Evolutionary conservation across 2,797 vertebrate species (phyloP).

Genomic region (Pseudotriccus pelzelni): DNA sequence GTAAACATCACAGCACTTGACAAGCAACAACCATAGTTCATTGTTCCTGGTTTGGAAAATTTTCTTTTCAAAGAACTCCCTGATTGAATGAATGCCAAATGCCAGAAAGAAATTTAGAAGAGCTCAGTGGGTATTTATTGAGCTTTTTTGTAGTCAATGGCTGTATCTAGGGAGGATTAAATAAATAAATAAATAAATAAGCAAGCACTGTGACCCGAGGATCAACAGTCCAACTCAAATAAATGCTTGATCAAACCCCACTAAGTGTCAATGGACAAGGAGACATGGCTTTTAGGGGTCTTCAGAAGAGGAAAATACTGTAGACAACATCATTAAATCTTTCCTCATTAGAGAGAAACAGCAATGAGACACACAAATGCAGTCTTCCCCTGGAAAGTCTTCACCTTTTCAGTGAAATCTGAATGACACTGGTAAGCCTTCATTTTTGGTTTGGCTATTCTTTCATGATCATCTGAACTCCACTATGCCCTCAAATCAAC

Average conservation of each 20-base stretch:
- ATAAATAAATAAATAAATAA: neutral
- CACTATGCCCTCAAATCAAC: neutral
- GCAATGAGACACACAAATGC: neutral
- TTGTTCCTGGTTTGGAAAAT: neutral
- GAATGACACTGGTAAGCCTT: neutral
- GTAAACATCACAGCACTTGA: neutral
- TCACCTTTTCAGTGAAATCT: neutral
- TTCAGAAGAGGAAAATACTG: neutral
- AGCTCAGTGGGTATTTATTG: neutral
- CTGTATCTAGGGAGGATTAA: neutral
- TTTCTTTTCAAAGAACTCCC: neutral
- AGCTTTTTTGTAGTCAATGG: neutral
- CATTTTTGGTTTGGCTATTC: neutral
- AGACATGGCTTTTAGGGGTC: neutral
- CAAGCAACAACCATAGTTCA: neutral
- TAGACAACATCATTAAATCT: neutral
- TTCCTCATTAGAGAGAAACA: neutral
- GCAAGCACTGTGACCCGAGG: neutral
- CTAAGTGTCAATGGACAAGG: neutral
- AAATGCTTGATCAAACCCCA: neutral
- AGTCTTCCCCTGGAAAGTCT: neutral
- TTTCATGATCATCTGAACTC: neutral
- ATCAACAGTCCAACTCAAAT: neutral
- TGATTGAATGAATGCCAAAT: neutral
- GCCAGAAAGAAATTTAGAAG: neutral